Percentiles rank a stretch among this genome's conserved stretches.
Evolutionary conservation across 2,888 invertebrate species (phyloP).

Genomic region (Julus scanicus): DNA sequence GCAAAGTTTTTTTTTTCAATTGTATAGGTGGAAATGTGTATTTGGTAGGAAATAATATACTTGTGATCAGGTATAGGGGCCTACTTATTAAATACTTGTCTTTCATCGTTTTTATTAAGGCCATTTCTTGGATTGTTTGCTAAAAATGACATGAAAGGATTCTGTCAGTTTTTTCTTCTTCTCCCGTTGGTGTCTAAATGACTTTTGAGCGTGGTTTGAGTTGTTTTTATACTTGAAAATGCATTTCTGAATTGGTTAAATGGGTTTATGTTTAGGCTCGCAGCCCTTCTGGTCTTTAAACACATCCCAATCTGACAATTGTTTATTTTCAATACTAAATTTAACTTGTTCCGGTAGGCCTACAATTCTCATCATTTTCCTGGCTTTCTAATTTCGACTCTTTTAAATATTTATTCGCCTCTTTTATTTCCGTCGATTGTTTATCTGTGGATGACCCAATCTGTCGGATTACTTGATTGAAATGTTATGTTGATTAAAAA

Average conservation of each 20-base stretch:
- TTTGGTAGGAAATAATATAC: too few relatives aligned
- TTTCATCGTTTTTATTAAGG: background rate
- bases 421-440: constrained; percentile 30
- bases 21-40: too few relatives aligned
- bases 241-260: constrained; percentile 34
- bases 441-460: constrained; percentile 30
- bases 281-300: constrained; percentile 42
- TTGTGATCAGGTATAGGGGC: too few relatives aligned
- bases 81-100: background rate
- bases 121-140: background rate
- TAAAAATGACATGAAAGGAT: background rate
- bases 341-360: constrained; percentile 39
- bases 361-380: constrained; percentile 38
- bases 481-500: constrained; percentile 39
- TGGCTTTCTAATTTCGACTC: constrained; percentile 36
- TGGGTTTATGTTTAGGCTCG: constrained; percentile 39
- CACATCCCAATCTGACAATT: constrained; percentile 23
- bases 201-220: background rate
- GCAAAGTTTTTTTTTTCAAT: too few relatives aligned
- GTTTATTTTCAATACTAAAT: constrained; percentile 42
- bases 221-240: constrained; percentile 19
- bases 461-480: constrained; percentile 28
- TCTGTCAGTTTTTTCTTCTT: background rate
- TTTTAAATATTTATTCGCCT: constrained; percentile 36
- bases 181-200: background rate